A percentile compares a stretch with the other conserved stretches of the same genome.
Evolutionary conservation across 2,888 invertebrate species (phyloP).

Genomic region (Junonia oenone): DNA sequence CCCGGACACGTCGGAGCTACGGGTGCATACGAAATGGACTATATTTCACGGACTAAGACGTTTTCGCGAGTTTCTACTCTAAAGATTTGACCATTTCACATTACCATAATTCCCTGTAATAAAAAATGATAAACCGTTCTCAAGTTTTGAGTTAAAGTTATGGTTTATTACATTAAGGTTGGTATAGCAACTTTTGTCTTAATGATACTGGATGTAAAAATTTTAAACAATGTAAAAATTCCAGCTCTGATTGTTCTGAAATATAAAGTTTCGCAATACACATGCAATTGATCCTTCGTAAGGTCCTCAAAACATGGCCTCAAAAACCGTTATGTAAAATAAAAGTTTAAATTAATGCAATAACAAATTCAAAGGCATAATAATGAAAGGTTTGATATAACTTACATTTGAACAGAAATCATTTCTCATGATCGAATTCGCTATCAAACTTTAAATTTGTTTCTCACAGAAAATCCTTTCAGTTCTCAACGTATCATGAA

Average conservation of each 20-base stretch:
- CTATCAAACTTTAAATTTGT: neutral
- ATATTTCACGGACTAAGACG: constrained; percentile 13
- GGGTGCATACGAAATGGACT: constrained; percentile 14
- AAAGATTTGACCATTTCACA: neutral
- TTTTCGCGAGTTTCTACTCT: neutral
- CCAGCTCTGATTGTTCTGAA: no score
- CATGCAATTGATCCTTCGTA: no score
- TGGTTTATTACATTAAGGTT: no score
- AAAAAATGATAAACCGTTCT: neutral
- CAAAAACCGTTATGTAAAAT: no score
- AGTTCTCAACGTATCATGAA: neutral
- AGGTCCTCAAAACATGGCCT: no score
- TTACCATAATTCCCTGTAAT: neutral
- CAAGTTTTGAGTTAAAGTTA: neutral
- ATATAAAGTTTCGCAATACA: no score
- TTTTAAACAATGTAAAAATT: no score
- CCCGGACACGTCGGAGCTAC: constrained; percentile 6
- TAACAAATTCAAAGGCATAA: neutral
- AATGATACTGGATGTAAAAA: no score
- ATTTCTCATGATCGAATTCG: neutral
- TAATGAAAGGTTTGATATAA: neutral
- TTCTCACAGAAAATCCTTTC: neutral
- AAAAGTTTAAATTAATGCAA: no score
- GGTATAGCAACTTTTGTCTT: no score
- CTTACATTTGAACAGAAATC: neutral